These are phyloP conservation scores for Odontothrips loti DNA, from an alignment of 2,888 invertebrate genomes.

Conservation along the genomic window DNA sequence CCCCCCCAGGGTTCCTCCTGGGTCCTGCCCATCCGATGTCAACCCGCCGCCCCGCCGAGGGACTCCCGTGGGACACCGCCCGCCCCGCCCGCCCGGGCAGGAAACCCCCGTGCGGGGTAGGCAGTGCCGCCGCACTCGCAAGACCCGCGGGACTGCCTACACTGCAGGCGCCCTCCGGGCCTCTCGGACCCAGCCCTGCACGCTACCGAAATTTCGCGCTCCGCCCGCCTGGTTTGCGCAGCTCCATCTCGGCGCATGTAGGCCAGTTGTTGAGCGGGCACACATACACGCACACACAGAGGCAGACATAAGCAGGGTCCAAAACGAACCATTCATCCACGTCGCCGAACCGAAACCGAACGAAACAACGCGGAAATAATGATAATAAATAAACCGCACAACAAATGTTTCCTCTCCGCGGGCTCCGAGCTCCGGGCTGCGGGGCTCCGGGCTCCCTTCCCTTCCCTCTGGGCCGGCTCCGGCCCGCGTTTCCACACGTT, in stretches of 20 bases:
- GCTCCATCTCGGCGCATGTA: too few species aligned
- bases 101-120: background rate
- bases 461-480: background rate
- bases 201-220: too few species aligned
- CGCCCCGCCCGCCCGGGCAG: background rate
- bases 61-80: too few species aligned
- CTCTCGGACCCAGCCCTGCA: too few species aligned
- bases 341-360: background rate
- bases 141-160: too few species aligned
- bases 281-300: background rate
- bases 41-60: background rate
- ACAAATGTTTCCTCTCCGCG: conserved; percentile 1
- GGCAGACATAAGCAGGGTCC: background rate
- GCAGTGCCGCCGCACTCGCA: too few species aligned
- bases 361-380: conserved; percentile 2
- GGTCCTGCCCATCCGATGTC: background rate
- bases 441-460: background rate
- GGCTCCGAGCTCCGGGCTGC: background rate
- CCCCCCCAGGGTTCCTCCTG: too few species aligned
- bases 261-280: too few species aligned
- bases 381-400: conserved; percentile 5
- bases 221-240: too few species aligned
- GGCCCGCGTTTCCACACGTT: too few species aligned
- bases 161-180: too few species aligned
- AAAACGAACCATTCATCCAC: background rate